Conservation (phyloP, 2,797 vertebrate genomes). For the Arremon brunneinucha region DNA sequence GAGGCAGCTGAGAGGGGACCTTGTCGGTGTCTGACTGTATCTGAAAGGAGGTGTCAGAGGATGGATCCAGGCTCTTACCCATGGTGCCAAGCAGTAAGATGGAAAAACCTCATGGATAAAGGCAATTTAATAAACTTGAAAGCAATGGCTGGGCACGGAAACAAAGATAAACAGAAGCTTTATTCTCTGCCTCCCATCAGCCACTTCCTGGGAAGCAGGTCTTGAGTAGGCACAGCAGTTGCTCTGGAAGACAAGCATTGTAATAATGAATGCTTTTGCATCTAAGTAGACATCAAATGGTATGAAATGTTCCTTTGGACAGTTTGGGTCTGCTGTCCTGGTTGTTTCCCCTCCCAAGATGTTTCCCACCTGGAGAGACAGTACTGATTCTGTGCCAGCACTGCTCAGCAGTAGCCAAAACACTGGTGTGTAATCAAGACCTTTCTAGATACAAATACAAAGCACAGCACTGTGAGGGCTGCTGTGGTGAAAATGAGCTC, state of each 20-base stretch:
- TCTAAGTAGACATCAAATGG: background rate
- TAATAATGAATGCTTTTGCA: background rate
- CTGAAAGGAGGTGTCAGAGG: background rate
- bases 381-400: background rate
- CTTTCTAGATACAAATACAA: background rate
- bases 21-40: background rate
- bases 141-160: background rate
- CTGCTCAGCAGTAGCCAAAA: background rate
- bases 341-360: background rate
- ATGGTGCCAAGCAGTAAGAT: background rate
- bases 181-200: background rate
- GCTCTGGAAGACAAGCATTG: background rate
- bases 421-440: background rate
- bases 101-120: background rate
- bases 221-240: accelerated
- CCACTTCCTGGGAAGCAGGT: background rate
- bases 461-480: background rate
- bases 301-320: background rate
- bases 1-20: background rate
- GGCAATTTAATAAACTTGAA: background rate
- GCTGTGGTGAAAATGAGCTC: background rate
- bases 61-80: background rate
- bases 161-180: background rate
- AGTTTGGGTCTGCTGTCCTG: background rate
- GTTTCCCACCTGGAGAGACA: background rate